Evolutionary conservation across 2,113 vertebrate species (phyloP).

Genomic region (Gallinago paraguaiae): DNA sequence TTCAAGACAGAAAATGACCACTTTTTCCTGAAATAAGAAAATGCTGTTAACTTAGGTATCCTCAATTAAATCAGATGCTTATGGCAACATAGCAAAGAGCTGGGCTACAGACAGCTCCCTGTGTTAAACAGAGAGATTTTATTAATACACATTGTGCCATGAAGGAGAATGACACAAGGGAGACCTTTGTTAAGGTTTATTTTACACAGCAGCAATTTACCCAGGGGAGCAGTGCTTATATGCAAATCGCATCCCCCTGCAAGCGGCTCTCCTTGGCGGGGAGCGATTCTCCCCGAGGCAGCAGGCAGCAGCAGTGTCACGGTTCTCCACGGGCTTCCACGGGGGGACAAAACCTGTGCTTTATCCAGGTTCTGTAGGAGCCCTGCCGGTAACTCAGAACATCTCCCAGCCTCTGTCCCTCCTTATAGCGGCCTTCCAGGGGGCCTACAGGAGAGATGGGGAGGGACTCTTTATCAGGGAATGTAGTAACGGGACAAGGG

Average conservation of each 20-base stretch:
- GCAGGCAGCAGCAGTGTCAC: background rate
- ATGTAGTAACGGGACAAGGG: too few relatives aligned
- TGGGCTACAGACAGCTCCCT: background rate
- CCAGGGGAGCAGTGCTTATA: background rate
- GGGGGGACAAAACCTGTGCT: background rate
- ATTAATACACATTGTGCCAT: background rate
- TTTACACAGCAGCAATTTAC: background rate
- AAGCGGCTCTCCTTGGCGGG: background rate
- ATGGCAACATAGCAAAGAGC: background rate
- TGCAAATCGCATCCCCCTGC: background rate
- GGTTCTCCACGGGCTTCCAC: background rate
- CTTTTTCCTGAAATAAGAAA: background rate
- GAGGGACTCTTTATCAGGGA: too few relatives aligned
- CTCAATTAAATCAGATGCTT: background rate
- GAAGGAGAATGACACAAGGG: background rate
- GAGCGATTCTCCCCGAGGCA: background rate
- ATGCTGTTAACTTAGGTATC: background rate
- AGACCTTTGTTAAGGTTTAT: background rate
- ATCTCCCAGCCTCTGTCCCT: background rate
- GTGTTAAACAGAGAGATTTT: background rate
- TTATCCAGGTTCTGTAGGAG: background rate
- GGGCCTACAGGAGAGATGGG: too few relatives aligned
- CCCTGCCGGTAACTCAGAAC: background rate
- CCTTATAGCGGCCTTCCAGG: background rate
- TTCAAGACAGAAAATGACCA: slow-evolving; percentile 8